Base-by-base conservation (phyloP, 2,797 vertebrate genomes). In the Neomorphus geoffroyi region DNA sequence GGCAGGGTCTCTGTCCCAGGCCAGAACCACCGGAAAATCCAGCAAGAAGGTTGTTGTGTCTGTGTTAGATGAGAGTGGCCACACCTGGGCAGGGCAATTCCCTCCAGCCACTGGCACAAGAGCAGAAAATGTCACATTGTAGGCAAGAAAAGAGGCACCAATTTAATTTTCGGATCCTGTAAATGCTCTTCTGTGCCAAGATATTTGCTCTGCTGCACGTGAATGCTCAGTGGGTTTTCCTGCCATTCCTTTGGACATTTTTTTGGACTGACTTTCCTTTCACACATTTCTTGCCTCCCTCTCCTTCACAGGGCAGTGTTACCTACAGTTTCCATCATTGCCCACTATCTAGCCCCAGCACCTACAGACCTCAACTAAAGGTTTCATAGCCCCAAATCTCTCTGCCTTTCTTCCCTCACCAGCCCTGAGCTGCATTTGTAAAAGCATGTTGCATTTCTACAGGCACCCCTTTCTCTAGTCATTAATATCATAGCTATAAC, bases 181-280 rank as follows among this genome's bases (percentile, higher is more conserved):
- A 57, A 75, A 15, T 5, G n/a, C 45, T 75, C 58, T n/a, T 50
- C 53, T 30, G 35, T 17, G 23, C 53, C n/a, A 58, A n/a, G 19
- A n/a, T 22, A 39, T 41, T 50, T 0, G 0, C 48, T 27, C 14
- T 57, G n/a, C n/a, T 19, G 10, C 51, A 37, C n/a, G 0, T 12
- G 6, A 27, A 43, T 35, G 51, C 17, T 73, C 56, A 14, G 15
- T 11, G 32, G 33, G 23, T 57, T 57, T 82, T 73, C 66, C 28
- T 26, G 24, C 18, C 14, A 2, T 7, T 46, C 23, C 19, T 70
- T 80, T 71, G 37, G 33, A 39, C 16, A 22, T 35, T 58, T 35
- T 32, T 33, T 39, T 35, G 48, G 48, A 22, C 56, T 30, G 23
- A 57, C 18, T n/a, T 7, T 81, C 43, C 37, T 41, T n/a, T 27